Evolutionary conservation across 2,113 vertebrate species (phyloP), one percentile per base, ranked within the genome.

Genomic region (Calyptomena viridis): DNA sequence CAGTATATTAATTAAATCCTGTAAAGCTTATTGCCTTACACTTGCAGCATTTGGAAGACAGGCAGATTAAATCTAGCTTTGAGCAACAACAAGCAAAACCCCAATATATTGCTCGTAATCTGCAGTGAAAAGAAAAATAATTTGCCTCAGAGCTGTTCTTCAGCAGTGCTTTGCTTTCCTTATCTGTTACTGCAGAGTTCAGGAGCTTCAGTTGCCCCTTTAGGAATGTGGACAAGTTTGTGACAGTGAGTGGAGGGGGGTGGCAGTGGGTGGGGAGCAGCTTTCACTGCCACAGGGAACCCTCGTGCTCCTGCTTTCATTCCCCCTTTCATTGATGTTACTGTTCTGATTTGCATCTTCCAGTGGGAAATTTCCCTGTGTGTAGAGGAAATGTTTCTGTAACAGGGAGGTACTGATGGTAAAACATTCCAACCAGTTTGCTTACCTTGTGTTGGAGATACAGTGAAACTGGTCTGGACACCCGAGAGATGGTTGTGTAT

Each of bases 11-110:
- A 83, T 84, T 69, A 89, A 92, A 82, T 83, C 56, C 56, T 39
- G 66, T 85, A 52, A 64, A 71, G 56, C 58, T 87, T 84, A 83
- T 84, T 62, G 42, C 94, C 67, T 79, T 89, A 84, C 58, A 56
- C 79, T 83, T 89, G 71, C 72, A 90, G 72, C 58, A 62, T 81
- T 82, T 74, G 35, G 68, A 90, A 88, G 87, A 75, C 49, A 59
- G 68, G 73, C 91, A 91, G 89, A 87, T 96, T 79, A 87, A 72
- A 84, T 89, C 78, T 94, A 68, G 66, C 66, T 77, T 60, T 58
- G 86, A 90, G 72, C 53, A 71, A 72, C 75, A 75, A 33, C 60
- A 74, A 67, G n/a, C 23, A 63, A 81, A 82, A 59, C 74, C 35
- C 19, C 86, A 39, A n/a, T 55, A n/a, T 56, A 68, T 62, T 9